Percentiles rank a stretch among this genome's conserved stretches.
These are phyloP conservation scores for Colaptes auratus DNA, from an alignment of 2,113 vertebrate species.

Conservation along the genomic window DNA sequence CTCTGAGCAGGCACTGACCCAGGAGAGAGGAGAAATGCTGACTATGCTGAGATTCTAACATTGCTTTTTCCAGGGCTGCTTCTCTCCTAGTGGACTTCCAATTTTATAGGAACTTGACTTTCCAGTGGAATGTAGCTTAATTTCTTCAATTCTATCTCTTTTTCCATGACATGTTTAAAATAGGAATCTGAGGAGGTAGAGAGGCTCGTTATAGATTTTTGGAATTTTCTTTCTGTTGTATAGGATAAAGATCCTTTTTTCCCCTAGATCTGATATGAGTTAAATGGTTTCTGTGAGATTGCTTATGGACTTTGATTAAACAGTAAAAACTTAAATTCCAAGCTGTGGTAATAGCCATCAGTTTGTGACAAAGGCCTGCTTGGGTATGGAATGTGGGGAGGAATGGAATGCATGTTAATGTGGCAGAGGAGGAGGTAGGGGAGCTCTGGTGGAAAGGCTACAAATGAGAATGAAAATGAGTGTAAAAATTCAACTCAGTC, in stretches of 20 bases:
- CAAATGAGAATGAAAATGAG: not conserved
- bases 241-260: not conserved
- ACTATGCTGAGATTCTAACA: not conserved
- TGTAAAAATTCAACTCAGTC: slow-evolving; percentile 29
- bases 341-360: slow-evolving; percentile 29
- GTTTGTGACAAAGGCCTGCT: slow-evolving; percentile 45
- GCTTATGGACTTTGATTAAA: slow-evolving; percentile 54
- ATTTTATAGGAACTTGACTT: not conserved
- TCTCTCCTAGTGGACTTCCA: not conserved
- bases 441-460: not conserved
- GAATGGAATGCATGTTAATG: slow-evolving; percentile 57
- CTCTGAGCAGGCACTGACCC: not conserved
- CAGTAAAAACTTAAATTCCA: slow-evolving; percentile 55
- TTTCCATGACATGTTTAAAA: not conserved
- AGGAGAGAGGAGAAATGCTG: fast-evolving
- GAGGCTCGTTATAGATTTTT: not conserved
- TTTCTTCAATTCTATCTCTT: not conserved
- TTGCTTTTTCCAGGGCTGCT: not conserved
- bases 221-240: not conserved
- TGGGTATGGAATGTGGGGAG: not conserved
- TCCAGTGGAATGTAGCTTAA: not conserved
- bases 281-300: slow-evolving; percentile 47
- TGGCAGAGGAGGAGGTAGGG: slow-evolving; percentile 22
- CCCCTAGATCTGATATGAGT: not conserved
- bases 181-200: not conserved